These are phyloP conservation scores for Lophotis ruficrista DNA, from an alignment of 2,113 vertebrate genomes.

Conservation along the genomic window DNA sequence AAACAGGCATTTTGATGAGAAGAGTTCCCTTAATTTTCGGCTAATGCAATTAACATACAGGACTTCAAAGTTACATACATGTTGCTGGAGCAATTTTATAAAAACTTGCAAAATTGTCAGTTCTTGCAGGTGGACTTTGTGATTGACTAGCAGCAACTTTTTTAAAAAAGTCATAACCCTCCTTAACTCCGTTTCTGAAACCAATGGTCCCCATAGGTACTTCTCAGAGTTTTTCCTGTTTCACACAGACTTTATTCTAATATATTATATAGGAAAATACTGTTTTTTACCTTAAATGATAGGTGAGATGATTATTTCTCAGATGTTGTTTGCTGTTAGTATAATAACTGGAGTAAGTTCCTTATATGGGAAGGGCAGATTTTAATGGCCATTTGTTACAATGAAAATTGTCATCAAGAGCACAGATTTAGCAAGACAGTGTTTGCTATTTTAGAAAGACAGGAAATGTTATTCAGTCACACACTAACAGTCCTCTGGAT, in stretches of 20 bases:
- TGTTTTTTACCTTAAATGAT: neutral
- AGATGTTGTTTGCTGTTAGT: neutral
- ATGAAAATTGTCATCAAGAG: neutral
- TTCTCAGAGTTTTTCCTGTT: neutral
- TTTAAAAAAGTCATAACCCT: neutral
- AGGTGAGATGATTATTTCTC: neutral
- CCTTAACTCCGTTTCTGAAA: neutral
- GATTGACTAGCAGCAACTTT: neutral
- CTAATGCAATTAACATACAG: neutral
- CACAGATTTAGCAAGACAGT: neutral
- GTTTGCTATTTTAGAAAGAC: neutral
- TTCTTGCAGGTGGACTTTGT: neutral
- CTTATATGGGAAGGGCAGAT: neutral
- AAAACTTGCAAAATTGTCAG: neutral
- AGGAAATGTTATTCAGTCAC: neutral
- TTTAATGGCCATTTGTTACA: neutral
- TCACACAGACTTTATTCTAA: neutral
- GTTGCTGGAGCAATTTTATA: neutral
- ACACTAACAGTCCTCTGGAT: neutral
- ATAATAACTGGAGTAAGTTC: neutral
- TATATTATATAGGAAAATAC: neutral
- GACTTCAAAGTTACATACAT: neutral
- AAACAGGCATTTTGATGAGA: neutral
- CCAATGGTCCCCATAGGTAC: neutral
- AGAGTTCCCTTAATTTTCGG: neutral